Base-by-base conservation (phyloP, 2,113 vertebrate species). In the Muscicapa adusta region DNA sequence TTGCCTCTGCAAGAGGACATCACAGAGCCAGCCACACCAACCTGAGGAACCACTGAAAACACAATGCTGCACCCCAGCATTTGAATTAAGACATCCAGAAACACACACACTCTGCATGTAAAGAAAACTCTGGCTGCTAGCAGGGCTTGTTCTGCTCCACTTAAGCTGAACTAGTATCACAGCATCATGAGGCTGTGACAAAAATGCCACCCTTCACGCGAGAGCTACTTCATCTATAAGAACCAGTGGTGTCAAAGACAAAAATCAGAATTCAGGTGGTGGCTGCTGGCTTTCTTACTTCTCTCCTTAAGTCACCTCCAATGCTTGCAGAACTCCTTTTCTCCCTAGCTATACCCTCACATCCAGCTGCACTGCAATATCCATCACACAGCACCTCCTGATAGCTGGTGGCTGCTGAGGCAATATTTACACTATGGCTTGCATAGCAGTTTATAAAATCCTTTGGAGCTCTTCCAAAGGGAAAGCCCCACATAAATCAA, bases 401-500 rank as follows among this genome's bases (percentile, higher is more conserved):
- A 85, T 62, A 82, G 77, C 91, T 63, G 75, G 36, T 40, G 71
- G 58, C 93, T 92, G 71, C 62, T 61, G 36, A 91, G 31, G 89
- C 67, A 85, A 20, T 61, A 92, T 93, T 90, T 90, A 76, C 42
- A 40, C 67, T 76, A 24, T 0, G 6, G 50, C 34, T 88, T 25
- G 28, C 81, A 26, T 26, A 67, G 43, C 65, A 72, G 81, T 67
- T 81, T 67, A 87, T 87, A 91, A 78, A 89, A 88, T 60, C 57
- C 47, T 74, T 29, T 92, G 94, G 94, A 90, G 38, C 43, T 79
- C 79, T 66, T 94, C 92, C 92, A 95, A 60, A 90, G 75, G 78
- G 91, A 93, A 92, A 93, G 90, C 75, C 85, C 72, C 38, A 73
- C 4, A 3, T 93, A 92, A 91, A 88, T 2, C 14, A 6, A 61